These are phyloP conservation scores for Hyles euphorbiae DNA, from an alignment of 1,140 invertebrate species.

Conservation along the genomic window DNA sequence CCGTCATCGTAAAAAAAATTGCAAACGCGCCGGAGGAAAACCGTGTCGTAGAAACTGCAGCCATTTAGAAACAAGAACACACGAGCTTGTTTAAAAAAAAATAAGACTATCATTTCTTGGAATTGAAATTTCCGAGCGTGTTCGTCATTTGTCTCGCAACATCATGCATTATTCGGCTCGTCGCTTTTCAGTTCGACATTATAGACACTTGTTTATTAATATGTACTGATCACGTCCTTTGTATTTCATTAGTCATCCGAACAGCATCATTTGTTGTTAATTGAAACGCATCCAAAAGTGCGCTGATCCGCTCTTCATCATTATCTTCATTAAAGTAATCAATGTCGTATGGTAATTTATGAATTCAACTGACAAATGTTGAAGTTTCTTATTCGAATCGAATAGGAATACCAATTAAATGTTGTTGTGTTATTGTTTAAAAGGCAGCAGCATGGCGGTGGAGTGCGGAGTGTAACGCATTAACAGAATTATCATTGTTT, in stretches of 20 bases:
- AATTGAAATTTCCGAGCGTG: slow-evolving; percentile 42
- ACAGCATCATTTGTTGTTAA: slow-evolving; percentile 52
- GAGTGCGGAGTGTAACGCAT: slow-evolving; percentile 1
- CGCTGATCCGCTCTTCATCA: slow-evolving; percentile 21
- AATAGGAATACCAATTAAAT: slow-evolving; percentile 1
- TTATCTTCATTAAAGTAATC: slow-evolving; percentile 14
- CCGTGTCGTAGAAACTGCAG: slow-evolving; percentile 30
- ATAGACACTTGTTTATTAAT: no score
- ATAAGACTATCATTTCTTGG: no score
- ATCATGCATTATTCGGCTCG: slow-evolving; percentile 33
- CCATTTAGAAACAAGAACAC: slow-evolving; percentile 19
- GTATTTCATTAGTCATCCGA: slow-evolving; percentile 60
- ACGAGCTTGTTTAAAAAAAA: slow-evolving; percentile 35
- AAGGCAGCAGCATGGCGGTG: no score
- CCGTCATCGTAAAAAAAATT: slow-evolving; percentile 44
- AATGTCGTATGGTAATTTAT: slow-evolving; percentile 15
- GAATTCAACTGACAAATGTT: slow-evolving; percentile 13
- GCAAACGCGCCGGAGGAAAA: slow-evolving; percentile 32
- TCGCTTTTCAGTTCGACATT: no score
- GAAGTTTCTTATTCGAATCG: neutral
- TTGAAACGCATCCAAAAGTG: slow-evolving; percentile 55
- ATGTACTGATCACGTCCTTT: no score
- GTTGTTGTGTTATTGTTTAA: no score
- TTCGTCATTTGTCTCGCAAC: no score
- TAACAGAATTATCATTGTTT: slow-evolving; percentile 37